A percentile compares a stretch with the other conserved stretches of the same genome.
Conservation (phyloP, 1,140 invertebrate species). For the Lucilia cuprina region DNA sequence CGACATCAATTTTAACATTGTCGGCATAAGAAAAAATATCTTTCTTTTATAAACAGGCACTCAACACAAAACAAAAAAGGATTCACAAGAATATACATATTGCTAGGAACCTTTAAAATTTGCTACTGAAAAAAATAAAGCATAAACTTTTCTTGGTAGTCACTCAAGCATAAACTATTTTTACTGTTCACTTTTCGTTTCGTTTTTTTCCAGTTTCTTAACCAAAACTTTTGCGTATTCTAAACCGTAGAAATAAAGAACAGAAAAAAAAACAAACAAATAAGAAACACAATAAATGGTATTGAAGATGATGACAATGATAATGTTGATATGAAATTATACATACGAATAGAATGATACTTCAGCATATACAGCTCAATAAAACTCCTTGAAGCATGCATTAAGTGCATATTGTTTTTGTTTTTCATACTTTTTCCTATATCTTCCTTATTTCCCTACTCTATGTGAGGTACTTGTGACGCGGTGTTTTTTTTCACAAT, state of each 20-base stretch:
- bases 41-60: background rate
- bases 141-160: background rate
- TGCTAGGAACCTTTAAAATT: background rate
- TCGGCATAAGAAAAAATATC: background rate
- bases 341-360: background rate
- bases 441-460: background rate
- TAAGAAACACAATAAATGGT: background rate
- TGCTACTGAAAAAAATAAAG: background rate
- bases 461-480: background rate
- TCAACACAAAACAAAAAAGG: constrained; percentile 3
- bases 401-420: constrained; percentile 31
- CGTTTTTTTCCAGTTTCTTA: background rate
- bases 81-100: background rate
- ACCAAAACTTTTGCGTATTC: background rate
- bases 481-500: background rate
- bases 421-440: background rate
- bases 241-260: background rate
- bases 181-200: background rate
- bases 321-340: constrained; percentile 14
- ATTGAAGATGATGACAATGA: background rate
- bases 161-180: background rate
- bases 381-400: constrained; percentile 29
- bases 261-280: background rate
- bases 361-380: constrained; percentile 27
- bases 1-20: background rate